A percentile compares a stretch with the other conserved stretches of the same genome.
phyloP scores from a whole-genome alignment of 1,140 invertebrate species.

The Helicoverpa zea region DNA sequence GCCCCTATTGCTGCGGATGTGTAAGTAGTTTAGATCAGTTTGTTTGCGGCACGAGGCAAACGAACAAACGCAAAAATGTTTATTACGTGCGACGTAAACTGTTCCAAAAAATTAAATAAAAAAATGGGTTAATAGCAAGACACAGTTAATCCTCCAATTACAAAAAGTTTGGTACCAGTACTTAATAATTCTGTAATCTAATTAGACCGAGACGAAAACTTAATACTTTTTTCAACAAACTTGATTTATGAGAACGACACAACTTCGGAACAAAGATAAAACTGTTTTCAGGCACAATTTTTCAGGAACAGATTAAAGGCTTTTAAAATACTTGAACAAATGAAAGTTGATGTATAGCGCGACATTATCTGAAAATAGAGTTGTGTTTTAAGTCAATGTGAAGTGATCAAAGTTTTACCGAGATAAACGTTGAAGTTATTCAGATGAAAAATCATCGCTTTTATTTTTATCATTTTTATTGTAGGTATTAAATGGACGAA shows the following conservation, averaged over 20 bases:
- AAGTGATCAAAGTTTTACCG: background rate
- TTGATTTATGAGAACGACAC: background rate
- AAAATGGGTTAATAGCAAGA: no score
- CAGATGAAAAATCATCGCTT: background rate
- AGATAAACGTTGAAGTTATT: background rate
- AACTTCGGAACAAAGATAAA: background rate
- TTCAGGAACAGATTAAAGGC: background rate
- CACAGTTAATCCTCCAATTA: no score
- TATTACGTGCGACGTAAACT: no score
- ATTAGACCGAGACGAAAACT: background rate
- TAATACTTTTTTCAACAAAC: background rate
- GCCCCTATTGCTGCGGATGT: no score
- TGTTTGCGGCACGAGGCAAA: no score
- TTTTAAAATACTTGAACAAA: slow-evolving; percentile 6
- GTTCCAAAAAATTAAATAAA: no score
- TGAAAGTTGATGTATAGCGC: background rate
- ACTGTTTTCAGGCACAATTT: background rate
- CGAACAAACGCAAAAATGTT: no score
- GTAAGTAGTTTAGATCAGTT: no score
- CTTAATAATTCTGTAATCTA: no score
- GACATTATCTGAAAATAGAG: background rate
- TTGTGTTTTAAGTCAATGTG: background rate
- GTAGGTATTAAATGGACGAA: no score
- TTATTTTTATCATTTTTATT: no score
- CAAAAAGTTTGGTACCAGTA: no score